A percentile compares a stretch with the other conserved stretches of the same genome.
Conservation (phyloP, 2,797 vertebrate species). For the Enoplosus armatus region DNA sequence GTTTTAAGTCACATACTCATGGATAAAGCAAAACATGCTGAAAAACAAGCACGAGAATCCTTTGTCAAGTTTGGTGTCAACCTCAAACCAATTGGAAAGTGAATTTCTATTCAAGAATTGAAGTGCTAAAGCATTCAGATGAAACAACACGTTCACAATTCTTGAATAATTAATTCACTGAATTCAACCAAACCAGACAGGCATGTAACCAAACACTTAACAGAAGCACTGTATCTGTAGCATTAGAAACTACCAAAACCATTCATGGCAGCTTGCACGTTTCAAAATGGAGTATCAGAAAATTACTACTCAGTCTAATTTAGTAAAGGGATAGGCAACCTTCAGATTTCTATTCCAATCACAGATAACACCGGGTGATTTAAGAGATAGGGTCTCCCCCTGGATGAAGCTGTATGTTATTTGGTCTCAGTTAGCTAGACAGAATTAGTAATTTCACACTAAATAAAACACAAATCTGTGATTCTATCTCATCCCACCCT, state of each 20-base stretch:
- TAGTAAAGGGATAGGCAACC: not conserved
- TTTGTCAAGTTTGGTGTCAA: conserved; percentile 38
- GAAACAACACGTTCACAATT: conserved; percentile 29
- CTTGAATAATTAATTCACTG: conserved; percentile 52
- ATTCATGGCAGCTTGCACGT: conserved; percentile 25
- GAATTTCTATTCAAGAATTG: conserved; percentile 49
- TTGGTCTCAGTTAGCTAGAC: conserved; percentile 18
- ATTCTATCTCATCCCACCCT: conserved; percentile 1
- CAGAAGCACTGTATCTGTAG: conserved; percentile 9
- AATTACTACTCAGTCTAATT: not conserved
- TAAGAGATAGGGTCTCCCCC: not conserved
- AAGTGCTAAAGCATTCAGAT: conserved; percentile 23
- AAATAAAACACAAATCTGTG: conserved; percentile 22
- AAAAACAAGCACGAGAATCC: conserved; percentile 17
- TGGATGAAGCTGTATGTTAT: conserved; percentile 14
- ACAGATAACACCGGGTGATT: conserved; percentile 5
- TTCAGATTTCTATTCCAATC: conserved; percentile 31
- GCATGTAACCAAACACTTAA: conserved; percentile 8
- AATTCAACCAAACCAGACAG: conserved; percentile 48
- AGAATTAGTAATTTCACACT: conserved; percentile 23
- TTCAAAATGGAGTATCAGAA: conserved; percentile 17
- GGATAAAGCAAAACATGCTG: conserved; percentile 53
- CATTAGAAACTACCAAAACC: conserved; percentile 26
- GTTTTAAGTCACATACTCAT: conserved; percentile 27
- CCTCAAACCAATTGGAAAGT: not conserved